Evolutionary conservation across 2,113 vertebrate genomes (phyloP), one percentile per base, ranked within the genome.

Genomic region (Oncorhynchus nerka): DNA sequence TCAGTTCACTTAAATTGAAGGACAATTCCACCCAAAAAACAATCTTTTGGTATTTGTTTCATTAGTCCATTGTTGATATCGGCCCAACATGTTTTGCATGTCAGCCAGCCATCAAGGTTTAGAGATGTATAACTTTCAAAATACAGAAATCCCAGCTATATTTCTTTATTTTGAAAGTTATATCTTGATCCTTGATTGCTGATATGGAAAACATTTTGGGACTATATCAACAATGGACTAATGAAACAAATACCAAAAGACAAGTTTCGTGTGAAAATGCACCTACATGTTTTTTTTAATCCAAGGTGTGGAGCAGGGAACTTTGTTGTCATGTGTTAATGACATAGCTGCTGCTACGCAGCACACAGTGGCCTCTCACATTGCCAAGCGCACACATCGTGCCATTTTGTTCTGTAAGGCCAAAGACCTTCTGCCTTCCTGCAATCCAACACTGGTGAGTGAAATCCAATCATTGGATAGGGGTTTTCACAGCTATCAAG

Each of bases 271-370:
- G 28, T 59, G 59, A 62, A n/a, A 70, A 79, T 13, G 62, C 9
- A 5, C 45, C 24, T 64, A 12, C 24, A 3, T 67, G 55, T 85
- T 48, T 85, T 68, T 88, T 81, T 77, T 62, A 75, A 1, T 55
- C 68, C 75, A 12, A 99, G 97, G 97, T 71, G 70, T 96, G 71
- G 81, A 90, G 70, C 79, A 91, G 70, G 97, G 97, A 0, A 88
- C 92, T 0, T 75, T 97, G 64, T 82, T 99, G 4, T 94, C 95
- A 1, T 97, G 97, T 16, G 94, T 91, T 30, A 89, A 91, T 34
- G 95, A 98, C 80, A 91, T 99, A 2, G 97, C 97, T 39, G 96
- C 97, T n/a, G 93, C 94, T 0, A 85, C 91, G 0, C 97, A 98
- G 82, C 94, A 98, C 1, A 80, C 92, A 0, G 89, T 95, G 1